Percentiles rank a stretch among this genome's conserved stretches.
Conservation (phyloP, 2,797 vertebrate genomes). For the Neostethus bicornis region DNA sequence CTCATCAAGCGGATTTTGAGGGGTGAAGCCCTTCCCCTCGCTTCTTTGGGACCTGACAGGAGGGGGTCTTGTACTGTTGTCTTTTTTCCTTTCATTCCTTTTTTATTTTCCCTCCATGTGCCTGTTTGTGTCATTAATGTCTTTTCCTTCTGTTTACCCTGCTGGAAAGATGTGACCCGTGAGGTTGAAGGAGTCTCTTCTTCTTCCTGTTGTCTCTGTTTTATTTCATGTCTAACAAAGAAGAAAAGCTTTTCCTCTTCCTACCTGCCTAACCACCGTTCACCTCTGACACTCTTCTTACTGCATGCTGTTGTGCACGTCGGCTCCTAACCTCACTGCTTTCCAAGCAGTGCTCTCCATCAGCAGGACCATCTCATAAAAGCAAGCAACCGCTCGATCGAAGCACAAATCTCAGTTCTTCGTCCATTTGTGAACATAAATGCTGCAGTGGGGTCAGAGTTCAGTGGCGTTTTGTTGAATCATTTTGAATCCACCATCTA, state of each 20-base stretch:
- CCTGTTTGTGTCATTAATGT: conserved; percentile 57
- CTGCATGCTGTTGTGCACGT: conserved; percentile 66
- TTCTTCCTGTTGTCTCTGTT: conserved; percentile 50
- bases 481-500: neutral
- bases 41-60: conserved; percentile 58
- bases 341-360: conserved; percentile 20
- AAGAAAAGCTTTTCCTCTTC: conserved; percentile 17
- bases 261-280: conserved; percentile 22
- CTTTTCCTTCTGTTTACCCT: conserved; percentile 47
- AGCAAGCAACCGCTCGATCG: conserved; percentile 16
- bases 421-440: conserved; percentile 3
- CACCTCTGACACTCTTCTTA: conserved; percentile 26
- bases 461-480: conserved; percentile 1
- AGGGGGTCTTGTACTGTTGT: conserved; percentile 69
- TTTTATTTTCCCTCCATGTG: conserved; percentile 45
- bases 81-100: conserved; percentile 55
- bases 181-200: conserved; percentile 74
- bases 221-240: conserved; percentile 43
- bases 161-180: conserved; percentile 57
- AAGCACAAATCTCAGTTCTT: conserved; percentile 5
- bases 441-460: neutral
- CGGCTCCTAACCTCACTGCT: conserved; percentile 25
- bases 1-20: conserved; percentile 62
- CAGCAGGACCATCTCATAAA: conserved; percentile 28
- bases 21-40: conserved; percentile 51